Base-by-base conservation (phyloP, 2,797 vertebrate genomes). In the Philypnodon macrostomus region DNA sequence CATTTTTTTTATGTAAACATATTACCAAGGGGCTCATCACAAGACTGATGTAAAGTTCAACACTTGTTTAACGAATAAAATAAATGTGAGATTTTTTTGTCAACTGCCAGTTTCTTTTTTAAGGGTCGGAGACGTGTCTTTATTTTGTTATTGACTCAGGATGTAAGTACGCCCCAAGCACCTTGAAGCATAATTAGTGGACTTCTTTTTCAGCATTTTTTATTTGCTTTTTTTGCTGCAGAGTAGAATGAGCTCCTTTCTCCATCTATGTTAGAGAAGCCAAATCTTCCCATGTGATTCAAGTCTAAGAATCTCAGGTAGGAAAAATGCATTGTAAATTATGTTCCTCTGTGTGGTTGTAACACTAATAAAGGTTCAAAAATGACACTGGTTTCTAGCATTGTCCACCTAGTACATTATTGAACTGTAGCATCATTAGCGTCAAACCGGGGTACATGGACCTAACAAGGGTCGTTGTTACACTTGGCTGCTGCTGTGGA, bases 31-130 rank as follows among this genome's bases (percentile, higher is more conserved):
- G 94, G 92, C 92, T 93, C 93, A 93, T 95, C 94, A 95, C 92
- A 93, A 94, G 93, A 91, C 93, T 92, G 93, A 93, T 98, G 95
- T 98, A 98, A 96, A 98, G 90, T 95, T 97, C 94, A 95, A 97
- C 95, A 98, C 93, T 92, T 95, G 93, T 96, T 98, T 96, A 94
- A 95, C 90, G 93, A 88, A 95, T 95, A 93, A 94, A 85, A 98
- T 98, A 98, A 98, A 98, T 98, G 96, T 98, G 94, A 98, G 91
- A 91, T 91, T 95, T 94, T 34, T 96, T 98, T 93, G 90, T 91
- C 92, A 94, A 85, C 79, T 84, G 75, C 77, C 80, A 84, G 76
- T 80, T 82, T 75, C 68, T 83, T 84, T 72, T 89, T 83, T 44
- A 44, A 77, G 87, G 87, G 73, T 35, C 71, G 18, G 66, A 58